Evolutionary conservation across 2,888 invertebrate genomes (phyloP).

Genomic region (Archips xylosteana): DNA sequence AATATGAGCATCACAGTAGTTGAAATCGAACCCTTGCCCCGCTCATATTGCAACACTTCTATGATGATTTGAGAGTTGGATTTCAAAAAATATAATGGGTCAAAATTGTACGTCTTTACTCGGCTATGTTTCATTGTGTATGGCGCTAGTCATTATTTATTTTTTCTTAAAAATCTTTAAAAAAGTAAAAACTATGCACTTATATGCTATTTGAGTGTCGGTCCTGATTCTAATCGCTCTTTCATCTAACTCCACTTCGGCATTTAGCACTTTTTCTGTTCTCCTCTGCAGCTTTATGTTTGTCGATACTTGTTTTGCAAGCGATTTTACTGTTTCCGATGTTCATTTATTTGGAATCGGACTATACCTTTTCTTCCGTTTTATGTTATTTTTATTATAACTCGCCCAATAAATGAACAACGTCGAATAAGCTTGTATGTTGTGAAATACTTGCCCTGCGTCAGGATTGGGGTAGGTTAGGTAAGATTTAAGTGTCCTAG

Average conservation of each 20-base stretch:
- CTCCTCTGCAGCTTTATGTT: not conserved
- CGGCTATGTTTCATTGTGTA: not conserved
- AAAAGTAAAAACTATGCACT: too few species aligned
- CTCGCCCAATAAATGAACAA: not conserved
- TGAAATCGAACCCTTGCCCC: too few species aligned
- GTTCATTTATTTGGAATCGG: not conserved
- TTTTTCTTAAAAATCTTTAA: too few species aligned
- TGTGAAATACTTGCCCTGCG: not conserved
- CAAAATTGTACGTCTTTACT: too few species aligned
- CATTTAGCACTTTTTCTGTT: constrained; percentile 18
- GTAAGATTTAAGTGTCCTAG: too few species aligned
- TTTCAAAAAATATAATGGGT: too few species aligned
- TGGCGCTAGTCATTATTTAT: too few species aligned
- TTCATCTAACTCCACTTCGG: constrained; percentile 1
- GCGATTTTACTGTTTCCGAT: not conserved
- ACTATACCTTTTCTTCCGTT: not conserved
- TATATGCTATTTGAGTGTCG: not conserved
- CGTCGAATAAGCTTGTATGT: not conserved
- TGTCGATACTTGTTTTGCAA: not conserved
- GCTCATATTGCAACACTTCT: too few species aligned
- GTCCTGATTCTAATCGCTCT: not conserved
- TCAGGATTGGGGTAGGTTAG: too few species aligned
- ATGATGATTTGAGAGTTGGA: too few species aligned
- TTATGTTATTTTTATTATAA: not conserved
- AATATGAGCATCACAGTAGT: too few species aligned